phyloP scores from a whole-genome alignment of 2,113 vertebrate species.

The Psettodes erumei region DNA sequence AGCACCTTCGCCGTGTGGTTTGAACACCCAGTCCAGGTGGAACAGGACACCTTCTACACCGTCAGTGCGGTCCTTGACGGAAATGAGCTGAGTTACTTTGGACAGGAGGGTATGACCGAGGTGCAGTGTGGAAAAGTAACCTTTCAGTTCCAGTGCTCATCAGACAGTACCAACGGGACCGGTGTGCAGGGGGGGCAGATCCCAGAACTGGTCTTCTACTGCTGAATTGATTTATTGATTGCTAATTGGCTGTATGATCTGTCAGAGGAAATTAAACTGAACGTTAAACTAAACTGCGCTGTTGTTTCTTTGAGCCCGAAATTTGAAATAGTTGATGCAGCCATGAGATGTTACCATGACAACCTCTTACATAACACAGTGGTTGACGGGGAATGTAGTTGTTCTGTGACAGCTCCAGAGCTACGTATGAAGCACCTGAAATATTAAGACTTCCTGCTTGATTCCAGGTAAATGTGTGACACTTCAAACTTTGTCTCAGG shows the following conservation, averaged over 20 bases:
- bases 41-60: constrained; percentile 94
- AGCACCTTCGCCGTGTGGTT: constrained; percentile 95
- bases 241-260: constrained; percentile 11
- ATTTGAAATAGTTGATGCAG: not conserved
- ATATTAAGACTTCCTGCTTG: not conserved
- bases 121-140: constrained; percentile 95
- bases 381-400: not conserved
- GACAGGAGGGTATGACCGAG: constrained; percentile 97
- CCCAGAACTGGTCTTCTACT: constrained; percentile 95
- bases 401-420: too few species aligned
- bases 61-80: constrained; percentile 93
- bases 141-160: constrained; percentile 97
- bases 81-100: constrained; percentile 95
- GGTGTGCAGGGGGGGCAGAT: constrained; percentile 97
- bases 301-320: not conserved
- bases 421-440: not conserved
- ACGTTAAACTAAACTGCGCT: not conserved
- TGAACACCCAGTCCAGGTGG: constrained; percentile 94
- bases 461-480: not conserved
- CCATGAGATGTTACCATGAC: not conserved
- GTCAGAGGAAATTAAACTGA: not conserved
- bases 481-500: too few species aligned
- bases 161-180: constrained; percentile 95
- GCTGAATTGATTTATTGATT: constrained; percentile 77
- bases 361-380: not conserved